Base-by-base conservation (phyloP, 2,888 invertebrate species). In the Thecophora atra region DNA sequence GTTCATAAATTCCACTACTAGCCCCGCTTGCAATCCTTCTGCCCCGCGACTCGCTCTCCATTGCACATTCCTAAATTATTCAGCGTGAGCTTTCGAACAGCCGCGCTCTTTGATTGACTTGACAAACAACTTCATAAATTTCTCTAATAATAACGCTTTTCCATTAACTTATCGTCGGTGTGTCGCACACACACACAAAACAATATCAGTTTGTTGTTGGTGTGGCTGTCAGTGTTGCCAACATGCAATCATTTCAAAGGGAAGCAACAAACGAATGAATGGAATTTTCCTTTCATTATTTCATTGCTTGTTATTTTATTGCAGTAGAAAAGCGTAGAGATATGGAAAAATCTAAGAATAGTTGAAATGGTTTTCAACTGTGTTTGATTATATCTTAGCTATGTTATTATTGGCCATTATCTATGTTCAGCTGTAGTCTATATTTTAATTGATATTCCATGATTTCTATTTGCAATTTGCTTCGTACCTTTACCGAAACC, bases 401-500 rank as follows among this genome's bases (percentile, higher is more conserved):
- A 37, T 37, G 11, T 37, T 2, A 37, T 37, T 37, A 37, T n/a
- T n/a, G n/a, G n/a, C n/a, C n/a, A n/a, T n/a, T n/a, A n/a, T 37
- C 2, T 37, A 37, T 37, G 11, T 37, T 37, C 37, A 37, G 6
- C 37, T 8, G 11, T 37, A 2, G 6, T 37, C 37, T 37, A 37
- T 37, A 11, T 37, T 37, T 0, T 37, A 37, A 6, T 37, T 2
- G 37, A 6, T 37, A 37, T 37, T 11, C 37, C 11, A 6, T 37
- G 37, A 8, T n/a, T 30, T 62, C 8, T 62, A 30, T 30, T 62
- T 24, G 17, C 24, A n/a, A 60, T 30, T n/a, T 15, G 74, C 76
- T 87, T 85, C 76, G 87, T 85, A 91, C 91, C 91, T 89, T 91
- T 91, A 73, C 91, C 91, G 80, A 89, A 88, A 78, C 90, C 91